These are phyloP conservation scores for Neolamprologus fasciatus DNA, from an alignment of 2,113 vertebrate species.

Conservation along the genomic window DNA sequence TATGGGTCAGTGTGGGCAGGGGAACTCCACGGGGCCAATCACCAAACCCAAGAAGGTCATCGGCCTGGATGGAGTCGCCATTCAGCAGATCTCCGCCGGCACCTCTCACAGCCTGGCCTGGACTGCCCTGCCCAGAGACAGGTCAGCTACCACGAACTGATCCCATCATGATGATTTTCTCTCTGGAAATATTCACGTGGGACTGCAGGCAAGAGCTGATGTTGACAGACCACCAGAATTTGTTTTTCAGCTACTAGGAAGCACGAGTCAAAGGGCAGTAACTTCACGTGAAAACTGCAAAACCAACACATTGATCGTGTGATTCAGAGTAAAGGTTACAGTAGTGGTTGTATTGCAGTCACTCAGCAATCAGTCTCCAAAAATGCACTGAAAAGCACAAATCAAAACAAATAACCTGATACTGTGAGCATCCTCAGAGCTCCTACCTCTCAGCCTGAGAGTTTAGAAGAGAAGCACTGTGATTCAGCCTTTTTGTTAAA, in stretches of 20 bases:
- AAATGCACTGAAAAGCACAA: not conserved
- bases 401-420: fast-evolving
- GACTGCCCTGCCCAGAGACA: constrained; percentile 96
- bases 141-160: constrained; percentile 63
- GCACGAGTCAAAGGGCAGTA: not conserved
- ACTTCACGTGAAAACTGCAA: not conserved
- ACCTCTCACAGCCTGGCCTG: constrained; percentile 96
- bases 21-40: constrained; percentile 94
- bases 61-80: constrained; percentile 89
- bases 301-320: not conserved
- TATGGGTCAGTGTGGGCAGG: constrained; percentile 98
- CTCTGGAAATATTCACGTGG: not conserved
- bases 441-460: not conserved
- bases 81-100: constrained; percentile 95
- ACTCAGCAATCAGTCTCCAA: not conserved
- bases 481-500: not conserved
- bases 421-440: not conserved
- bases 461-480: not conserved
- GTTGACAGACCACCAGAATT: not conserved
- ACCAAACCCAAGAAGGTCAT: constrained; percentile 98
- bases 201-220: not conserved
- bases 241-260: not conserved
- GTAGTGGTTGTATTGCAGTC: not conserved
- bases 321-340: not conserved
- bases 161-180: not conserved